These are phyloP conservation scores for Drosophila santomea DNA, from an alignment of 1,140 invertebrate genomes.

Conservation along the genomic window DNA sequence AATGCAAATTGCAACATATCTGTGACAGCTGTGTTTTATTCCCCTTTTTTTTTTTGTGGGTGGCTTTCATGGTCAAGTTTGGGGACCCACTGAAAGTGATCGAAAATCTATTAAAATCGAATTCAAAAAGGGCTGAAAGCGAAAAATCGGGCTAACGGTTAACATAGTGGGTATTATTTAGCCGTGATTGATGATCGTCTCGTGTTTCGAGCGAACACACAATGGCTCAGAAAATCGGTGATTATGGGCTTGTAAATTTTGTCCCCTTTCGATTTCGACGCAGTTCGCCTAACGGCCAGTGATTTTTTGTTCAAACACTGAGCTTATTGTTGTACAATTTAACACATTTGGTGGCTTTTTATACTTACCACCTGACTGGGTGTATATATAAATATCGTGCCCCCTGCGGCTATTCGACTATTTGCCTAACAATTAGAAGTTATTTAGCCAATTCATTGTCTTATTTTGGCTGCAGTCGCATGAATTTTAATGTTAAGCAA, in stretches of 20 bases:
- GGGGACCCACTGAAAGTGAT: slow-evolving; percentile 39
- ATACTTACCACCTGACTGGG: slow-evolving; percentile 35
- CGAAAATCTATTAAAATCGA: neutral
- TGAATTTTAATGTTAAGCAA: slow-evolving; percentile 79
- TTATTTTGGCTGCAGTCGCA: slow-evolving; percentile 65
- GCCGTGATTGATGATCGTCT: slow-evolving; percentile 72
- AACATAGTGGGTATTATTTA: slow-evolving; percentile 39
- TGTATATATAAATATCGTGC: neutral
- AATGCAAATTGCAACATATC: slow-evolving; percentile 77
- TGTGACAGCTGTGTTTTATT: slow-evolving; percentile 1
- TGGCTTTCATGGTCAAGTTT: slow-evolving; percentile 79
- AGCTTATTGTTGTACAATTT: slow-evolving; percentile 67
- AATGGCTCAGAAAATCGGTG: slow-evolving; percentile 18
- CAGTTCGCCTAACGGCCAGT: slow-evolving; percentile 47
- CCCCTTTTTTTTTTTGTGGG: slow-evolving; percentile 23
- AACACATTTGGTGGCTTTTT: slow-evolving; percentile 65
- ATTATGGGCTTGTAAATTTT: slow-evolving; percentile 69
- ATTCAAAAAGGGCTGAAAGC: slow-evolving; percentile 25
- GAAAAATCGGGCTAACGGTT: slow-evolving; percentile 33
- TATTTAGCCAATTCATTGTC: slow-evolving; percentile 74
- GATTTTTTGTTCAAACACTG: slow-evolving; percentile 48
- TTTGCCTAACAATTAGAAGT: slow-evolving; percentile 80
- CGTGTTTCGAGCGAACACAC: slow-evolving; percentile 47
- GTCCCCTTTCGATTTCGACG: slow-evolving; percentile 72
- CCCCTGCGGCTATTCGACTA: slow-evolving; percentile 45